phyloP scores from a whole-genome alignment of 2,113 vertebrate genomes.

The Hypomesus transpacificus region DNA sequence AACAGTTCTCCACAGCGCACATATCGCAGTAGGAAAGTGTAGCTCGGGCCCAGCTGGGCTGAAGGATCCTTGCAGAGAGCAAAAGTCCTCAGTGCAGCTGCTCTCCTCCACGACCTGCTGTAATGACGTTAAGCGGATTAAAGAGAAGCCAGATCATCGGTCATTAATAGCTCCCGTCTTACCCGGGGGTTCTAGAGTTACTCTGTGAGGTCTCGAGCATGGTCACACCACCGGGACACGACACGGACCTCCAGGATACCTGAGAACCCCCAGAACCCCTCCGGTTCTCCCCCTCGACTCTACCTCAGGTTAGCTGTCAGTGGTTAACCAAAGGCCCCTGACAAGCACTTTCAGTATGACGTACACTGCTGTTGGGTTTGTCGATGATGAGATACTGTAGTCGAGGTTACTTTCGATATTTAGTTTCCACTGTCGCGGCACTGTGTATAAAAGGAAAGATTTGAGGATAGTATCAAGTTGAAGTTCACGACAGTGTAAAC shows the following conservation, averaged over 20 bases:
- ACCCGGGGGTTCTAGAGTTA: conserved; percentile 36
- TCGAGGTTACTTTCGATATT: too few relatives aligned
- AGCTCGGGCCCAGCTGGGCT: conserved; percentile 45
- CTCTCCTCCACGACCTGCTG: conserved; percentile 37
- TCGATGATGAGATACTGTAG: too few relatives aligned
- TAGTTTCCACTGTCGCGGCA: too few relatives aligned
- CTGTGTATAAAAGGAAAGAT: not conserved
- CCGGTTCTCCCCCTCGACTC: not conserved
- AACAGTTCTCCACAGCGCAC: too few relatives aligned
- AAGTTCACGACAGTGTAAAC: too few relatives aligned
- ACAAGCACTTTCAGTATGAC: not conserved
- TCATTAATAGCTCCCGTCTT: conserved; percentile 42
- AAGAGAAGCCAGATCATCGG: conserved; percentile 56
- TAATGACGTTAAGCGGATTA: conserved; percentile 64
- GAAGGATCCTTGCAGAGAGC: conserved; percentile 40
- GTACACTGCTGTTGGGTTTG: not conserved
- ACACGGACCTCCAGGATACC: conserved; percentile 35
- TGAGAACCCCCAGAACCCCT: conserved; percentile 13
- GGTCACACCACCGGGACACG: conserved; percentile 38
- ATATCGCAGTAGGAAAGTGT: too few relatives aligned
- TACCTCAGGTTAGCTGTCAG: conserved; percentile 25
- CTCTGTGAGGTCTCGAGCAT: conserved; percentile 39
- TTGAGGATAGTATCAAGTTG: too few relatives aligned
- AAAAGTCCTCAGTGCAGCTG: conserved; percentile 29
- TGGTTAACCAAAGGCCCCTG: not conserved